Base-by-base conservation (phyloP, 2,113 vertebrate genomes). In the Callopanchax toddi region DNA sequence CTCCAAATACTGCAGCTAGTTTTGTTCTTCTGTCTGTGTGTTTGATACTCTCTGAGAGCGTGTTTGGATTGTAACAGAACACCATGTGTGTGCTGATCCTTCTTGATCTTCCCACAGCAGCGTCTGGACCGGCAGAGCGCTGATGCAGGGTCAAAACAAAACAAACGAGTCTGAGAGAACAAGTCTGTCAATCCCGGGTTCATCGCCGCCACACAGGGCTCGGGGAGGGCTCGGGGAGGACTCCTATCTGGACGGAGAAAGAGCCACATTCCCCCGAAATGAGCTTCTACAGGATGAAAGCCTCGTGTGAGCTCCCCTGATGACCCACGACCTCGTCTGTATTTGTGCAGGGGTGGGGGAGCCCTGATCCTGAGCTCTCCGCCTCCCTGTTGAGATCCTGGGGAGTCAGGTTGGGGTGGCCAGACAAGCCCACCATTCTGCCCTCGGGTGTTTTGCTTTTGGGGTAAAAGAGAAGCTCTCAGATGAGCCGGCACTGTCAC, bases 81-180 rank as follows among this genome's bases (percentile, higher is more conserved):
- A 78, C 85, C 70, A 34, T 87, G 76, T 84, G 22, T 91, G 88
- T 89, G 84, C 78, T 91, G 92, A 93, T 91, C 91, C 78, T 71
- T 61, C 86, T 66, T 82, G 85, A 78, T 88, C 87, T 89, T 88
- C 84, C 82, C 86, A 89, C 81, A 84, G 83, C 78, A 74, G 72
- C 63, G 72, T 82, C 79, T 75, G 84, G 75, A 66, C 87, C 82
- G 86, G 84, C 81, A 51, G 83, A 84, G 90, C 88, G 81, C 91
- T 82, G 90, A 92, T 90, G 91, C 72, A 76, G 88, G 90, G 91
- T 91, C 92, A 73, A 94, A 93, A 90, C 89, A 91, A 92, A 93
- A 93, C 88, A 91, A 87, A 80, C 37, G 53, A 45, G 71, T 76
- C 64, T 74, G 50, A 80, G 39, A 83, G 90, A 91, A 85, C 92